Base-by-base conservation (phyloP, 2,888 invertebrate species). In the Muschampia plurimacula region DNA sequence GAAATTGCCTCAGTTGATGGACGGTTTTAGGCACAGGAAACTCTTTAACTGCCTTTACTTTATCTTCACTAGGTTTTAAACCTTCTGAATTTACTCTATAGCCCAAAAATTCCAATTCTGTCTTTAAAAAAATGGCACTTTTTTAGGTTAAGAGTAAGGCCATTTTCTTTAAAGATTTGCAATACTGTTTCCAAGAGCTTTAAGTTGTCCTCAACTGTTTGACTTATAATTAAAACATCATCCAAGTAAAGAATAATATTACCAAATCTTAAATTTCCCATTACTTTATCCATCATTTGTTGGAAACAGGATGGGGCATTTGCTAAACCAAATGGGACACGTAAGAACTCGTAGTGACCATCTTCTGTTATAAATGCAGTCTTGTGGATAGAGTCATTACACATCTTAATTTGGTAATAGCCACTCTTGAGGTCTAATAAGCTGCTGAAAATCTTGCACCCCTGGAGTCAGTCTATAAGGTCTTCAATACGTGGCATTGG, bases 311-410 rank as follows among this genome's bases (percentile, higher is more conserved):
- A 68, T 13, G 68, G 68, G 4, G 60, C 41, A 60, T 68, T 68
- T 7, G 49, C 68, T 9, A 60, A 36, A 9, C 68, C 68, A 46
- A 68, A 68, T 5, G 68, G 68, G 10, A 68, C 15, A 8, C 68
- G 2, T 10, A 60, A 46, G n/a, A 68, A 68, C 74, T 89, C 85
- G 57, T 78, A 89, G n/a, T 86, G 82, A 0, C 86, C 87, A 0
- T 83, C 83, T 0, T 57, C 55, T 28, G 86, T 89, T 0, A 84
- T 81, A 82, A 15, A 86, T 80, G 86, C 86, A 0, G 87, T 89
- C 60, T 84, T 84, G 2, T 78, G 75, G n/a, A 85, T 78, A 0
- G 85, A 82, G 0, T 83, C 76, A 1, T 77, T 72, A 62, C 0
- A 8, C 44, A 32, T 68, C 6, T 36, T 32, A 28, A 68, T 68